Base-by-base conservation (phyloP, 2,113 vertebrate genomes). In the Clarias batrachus region DNA sequence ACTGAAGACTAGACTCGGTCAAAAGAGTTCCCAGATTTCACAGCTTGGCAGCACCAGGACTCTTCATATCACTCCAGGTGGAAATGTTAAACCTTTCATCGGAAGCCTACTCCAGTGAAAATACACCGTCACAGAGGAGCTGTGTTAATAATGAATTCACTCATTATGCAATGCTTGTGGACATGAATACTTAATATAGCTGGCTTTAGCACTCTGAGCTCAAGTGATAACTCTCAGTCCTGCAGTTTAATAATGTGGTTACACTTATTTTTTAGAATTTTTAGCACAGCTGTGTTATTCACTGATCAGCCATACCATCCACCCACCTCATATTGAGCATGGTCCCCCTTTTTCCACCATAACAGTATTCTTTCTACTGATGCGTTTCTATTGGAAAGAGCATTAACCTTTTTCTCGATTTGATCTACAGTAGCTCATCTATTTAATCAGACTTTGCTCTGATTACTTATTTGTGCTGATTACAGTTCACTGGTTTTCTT, bases 101-200 rank as follows among this genome's bases (percentile, higher is more conserved):
- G 25, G 54, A 71, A 57, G n/a, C 30, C 17, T 41, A 10, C 62
- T 59, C 17, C 52, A 84, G 21, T 33, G 56, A 10, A 85, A 48
- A 83, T 27, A 37, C 16, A 33, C 25, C 0, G 25, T 76, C 71
- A 57, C 62, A 33, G 74, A 79, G 48, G 27, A 78, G 48, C 60
- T 56, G 59, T 19, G 25, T 66, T 54, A 70, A 59, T 80, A 80
- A 86, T 80, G 84, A 80, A 80, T 68, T 12, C 17, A 27, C 41
- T 33, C 11, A 52, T 68, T 66, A 65, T 59, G 84, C 16, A 68
- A 80, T 3, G 33, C 62, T 9, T 54, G n/a, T 41, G 12, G 73
- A 59, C 63, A 79, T 80, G 23, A 86, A 86, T 70, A 80, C 27
- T 80, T 78, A 8, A 85, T 79, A 27, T 8, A 25, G n/a, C 78